Evolutionary conservation across 2,888 invertebrate species (phyloP).

Genomic region (Microctonus aethiopoides): DNA sequence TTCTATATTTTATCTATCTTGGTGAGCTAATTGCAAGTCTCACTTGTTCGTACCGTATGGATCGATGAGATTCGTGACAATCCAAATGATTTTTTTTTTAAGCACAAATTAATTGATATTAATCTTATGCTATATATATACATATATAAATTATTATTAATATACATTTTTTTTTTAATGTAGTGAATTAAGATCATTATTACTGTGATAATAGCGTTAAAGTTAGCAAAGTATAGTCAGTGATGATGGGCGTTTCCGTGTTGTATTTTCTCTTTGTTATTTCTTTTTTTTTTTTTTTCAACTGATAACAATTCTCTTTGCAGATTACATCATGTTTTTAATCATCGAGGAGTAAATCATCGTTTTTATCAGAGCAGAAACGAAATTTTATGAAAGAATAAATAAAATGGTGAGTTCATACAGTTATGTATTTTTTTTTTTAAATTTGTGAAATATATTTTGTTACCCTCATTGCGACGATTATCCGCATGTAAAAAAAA

Average conservation of each 20-base stretch:
- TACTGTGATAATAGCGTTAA: conserved; percentile 3
- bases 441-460: neutral
- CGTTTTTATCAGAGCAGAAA: neutral
- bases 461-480: neutral
- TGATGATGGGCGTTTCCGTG: conserved; percentile 16
- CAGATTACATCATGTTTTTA: conserved; percentile 17
- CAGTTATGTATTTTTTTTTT: neutral
- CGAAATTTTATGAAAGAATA: conserved; percentile 13
- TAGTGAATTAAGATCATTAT: neutral
- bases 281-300: neutral
- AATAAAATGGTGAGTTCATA: conserved; percentile 25
- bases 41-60: conserved; percentile 4
- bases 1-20: neutral
- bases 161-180: neutral
- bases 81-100: neutral
- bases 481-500: neutral
- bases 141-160: neutral
- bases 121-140: neutral
- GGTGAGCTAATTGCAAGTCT: neutral
- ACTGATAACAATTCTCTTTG: conserved; percentile 9
- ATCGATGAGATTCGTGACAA: conserved; percentile 3
- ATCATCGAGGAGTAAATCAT: neutral
- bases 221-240: neutral
- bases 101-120: neutral
- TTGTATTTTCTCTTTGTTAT: neutral